Percentiles rank a stretch among this genome's conserved stretches.
Evolutionary conservation across 1,140 invertebrate species (phyloP).

Genomic region (Protaetia brevitarsis): DNA sequence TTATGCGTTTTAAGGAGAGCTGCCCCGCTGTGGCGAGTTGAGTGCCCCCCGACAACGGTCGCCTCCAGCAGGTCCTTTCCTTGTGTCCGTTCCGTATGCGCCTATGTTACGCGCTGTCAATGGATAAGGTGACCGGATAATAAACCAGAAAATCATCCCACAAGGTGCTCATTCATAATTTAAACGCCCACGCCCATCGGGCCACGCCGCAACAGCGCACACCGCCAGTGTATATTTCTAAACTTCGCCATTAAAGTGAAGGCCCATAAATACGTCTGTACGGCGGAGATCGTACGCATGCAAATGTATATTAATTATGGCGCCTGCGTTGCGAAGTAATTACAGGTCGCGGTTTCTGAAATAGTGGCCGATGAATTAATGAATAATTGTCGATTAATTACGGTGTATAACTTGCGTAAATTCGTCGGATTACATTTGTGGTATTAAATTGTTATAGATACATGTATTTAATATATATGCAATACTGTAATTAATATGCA

Average conservation of each 20-base stretch:
- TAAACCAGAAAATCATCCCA: not conserved
- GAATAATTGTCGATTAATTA: slow-evolving; percentile 1
- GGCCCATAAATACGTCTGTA: not conserved
- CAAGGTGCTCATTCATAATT: not conserved
- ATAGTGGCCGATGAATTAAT: not conserved
- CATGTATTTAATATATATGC: too few species aligned
- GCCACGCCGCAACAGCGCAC: too few species aligned
- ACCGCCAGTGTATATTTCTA: not conserved
- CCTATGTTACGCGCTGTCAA: not conserved
- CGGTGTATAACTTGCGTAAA: not conserved
- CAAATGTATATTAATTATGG: slow-evolving; percentile 12
- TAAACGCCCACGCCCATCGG: not conserved
- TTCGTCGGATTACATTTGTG: not conserved
- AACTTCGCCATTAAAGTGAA: not conserved
- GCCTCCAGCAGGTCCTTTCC: not conserved
- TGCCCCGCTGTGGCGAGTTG: not conserved
- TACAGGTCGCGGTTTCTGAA: not conserved
- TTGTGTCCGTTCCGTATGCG: not conserved
- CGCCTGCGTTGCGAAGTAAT: not conserved
- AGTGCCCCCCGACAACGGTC: too few species aligned
- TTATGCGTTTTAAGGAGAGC: not conserved
- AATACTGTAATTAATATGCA: too few species aligned
- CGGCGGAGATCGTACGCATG: not conserved
- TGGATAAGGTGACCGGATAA: not conserved
- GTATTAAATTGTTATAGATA: not conserved